Conservation (phyloP, 2,888 invertebrate species). For the Brenthis hecate region DNA sequence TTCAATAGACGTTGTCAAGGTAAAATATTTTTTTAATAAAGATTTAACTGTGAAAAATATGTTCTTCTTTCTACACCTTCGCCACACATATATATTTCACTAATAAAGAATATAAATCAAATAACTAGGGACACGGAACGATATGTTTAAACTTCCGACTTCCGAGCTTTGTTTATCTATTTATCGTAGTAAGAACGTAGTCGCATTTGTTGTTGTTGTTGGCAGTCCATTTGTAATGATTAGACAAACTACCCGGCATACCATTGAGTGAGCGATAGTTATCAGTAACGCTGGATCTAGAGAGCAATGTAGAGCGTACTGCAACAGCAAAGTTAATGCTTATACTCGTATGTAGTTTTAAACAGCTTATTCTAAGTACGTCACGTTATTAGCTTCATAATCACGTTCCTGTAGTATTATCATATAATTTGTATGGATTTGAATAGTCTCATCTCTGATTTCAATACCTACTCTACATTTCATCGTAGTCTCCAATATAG, state of each 20-base stretch:
- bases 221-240: constrained; percentile 63
- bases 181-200: constrained; percentile 47
- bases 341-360: neutral
- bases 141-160: constrained; percentile 20
- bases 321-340: constrained; percentile 4
- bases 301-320: constrained; percentile 8
- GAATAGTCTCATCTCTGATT: neutral
- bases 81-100: too few relatives aligned
- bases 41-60: too few relatives aligned
- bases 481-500: too few relatives aligned
- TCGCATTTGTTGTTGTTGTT: constrained; percentile 60
- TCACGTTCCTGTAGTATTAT: constrained; percentile 1
- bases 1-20: too few relatives aligned
- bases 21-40: too few relatives aligned
- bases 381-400: neutral
- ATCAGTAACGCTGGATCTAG: constrained; percentile 13
- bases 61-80: too few relatives aligned
- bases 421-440: neutral
- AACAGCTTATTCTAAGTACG: neutral
- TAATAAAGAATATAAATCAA: neutral
- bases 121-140: constrained; percentile 4
- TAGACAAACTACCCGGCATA: constrained; percentile 45
- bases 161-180: constrained; percentile 44
- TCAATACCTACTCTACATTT: too few relatives aligned
- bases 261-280: constrained; percentile 37